Base-by-base conservation (phyloP, 2,113 vertebrate species). In the Nycticorax nycticorax region DNA sequence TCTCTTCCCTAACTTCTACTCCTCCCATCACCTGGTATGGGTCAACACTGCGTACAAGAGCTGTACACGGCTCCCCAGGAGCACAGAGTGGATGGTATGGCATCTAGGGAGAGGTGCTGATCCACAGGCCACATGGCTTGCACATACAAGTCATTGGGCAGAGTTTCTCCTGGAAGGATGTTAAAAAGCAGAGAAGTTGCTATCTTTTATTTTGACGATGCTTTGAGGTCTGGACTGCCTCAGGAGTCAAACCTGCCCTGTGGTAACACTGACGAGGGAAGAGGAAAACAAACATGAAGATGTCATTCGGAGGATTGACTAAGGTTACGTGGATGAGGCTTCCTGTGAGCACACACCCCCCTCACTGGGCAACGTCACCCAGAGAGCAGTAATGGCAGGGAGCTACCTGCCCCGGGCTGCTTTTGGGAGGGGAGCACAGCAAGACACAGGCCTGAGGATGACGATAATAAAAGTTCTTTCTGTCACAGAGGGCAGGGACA, bases 271-370 rank as follows among this genome's bases (percentile, higher is more conserved):
- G 22, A 41, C 4, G 3, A 43, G 35, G 24, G 48, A 67, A 85
- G 20, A 79, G 20, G 28, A 74, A 86, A 81, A 86, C 20, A 48
- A 55, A 74, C 3, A 43, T 3, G 9, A 62, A 62, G 18, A 69
- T 43, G 26, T 62, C 68, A 48, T 16, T 23, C 10, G 0, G 0
- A 64, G 50, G 37, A 52, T 0, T 39, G 43, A 57, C 50, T 21
- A 7, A n/a, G 30, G 32, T 62, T 28, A 52, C 1, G 0, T 6
- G 50, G 43, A 13, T 57, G 33, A 57, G 64, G 50, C 8, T 39
- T 77, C 28, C 57, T 14, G 1, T 11, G 41, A 82, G 63, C 71
- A 77, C 23, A 11, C 26, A 14, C 64, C 0, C 50, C 24, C 8
- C 24, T 21, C 69, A 26, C 39, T 11, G 20, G 56, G 24, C 66